phyloP scores from a whole-genome alignment of 2,888 invertebrate genomes.

The Anaspis maculata region DNA sequence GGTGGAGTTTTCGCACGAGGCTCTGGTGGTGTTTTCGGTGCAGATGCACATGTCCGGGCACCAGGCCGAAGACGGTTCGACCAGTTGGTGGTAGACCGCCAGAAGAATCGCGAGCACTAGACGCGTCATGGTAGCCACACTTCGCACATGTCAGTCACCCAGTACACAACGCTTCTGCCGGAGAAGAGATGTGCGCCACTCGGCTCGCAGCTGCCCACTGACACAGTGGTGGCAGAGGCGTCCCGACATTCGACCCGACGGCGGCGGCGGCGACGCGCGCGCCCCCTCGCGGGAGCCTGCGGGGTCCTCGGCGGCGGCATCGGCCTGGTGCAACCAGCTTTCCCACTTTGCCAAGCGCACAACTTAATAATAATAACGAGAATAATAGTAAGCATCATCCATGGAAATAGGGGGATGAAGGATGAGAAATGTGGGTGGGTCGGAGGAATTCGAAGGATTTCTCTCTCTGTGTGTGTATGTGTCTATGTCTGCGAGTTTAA shows the following conservation, averaged over 20 bases:
- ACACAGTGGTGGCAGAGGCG: conserved; percentile 11
- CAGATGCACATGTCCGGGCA: conserved; percentile 35
- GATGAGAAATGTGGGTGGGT: too few species aligned
- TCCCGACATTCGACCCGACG: conserved; percentile 13
- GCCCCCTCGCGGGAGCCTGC: conserved; percentile 10
- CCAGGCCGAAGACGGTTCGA: conserved; percentile 24
- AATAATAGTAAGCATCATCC: too few species aligned
- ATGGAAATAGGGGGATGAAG: too few species aligned
- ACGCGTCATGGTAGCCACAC: conserved; percentile 36
- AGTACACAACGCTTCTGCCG: conserved; percentile 1
- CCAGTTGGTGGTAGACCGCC: too few species aligned
- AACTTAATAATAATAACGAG: too few species aligned
- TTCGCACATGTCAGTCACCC: conserved; percentile 4
- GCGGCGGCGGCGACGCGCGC: conserved; percentile 15
- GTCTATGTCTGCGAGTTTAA: too few species aligned
- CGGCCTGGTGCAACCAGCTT: too few species aligned
- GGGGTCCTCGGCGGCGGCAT: too few species aligned
- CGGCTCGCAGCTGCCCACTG: conserved; percentile 11
- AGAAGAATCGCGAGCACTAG: conserved; percentile 31
- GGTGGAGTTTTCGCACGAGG: too few species aligned
- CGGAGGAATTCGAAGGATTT: too few species aligned
- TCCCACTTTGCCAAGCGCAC: too few species aligned
- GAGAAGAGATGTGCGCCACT: conserved; percentile 2
- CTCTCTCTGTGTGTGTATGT: too few species aligned
- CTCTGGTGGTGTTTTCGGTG: conserved; percentile 11